A percentile compares a stretch with the other conserved stretches of the same genome.
Conservation (phyloP, 2,797 vertebrate genomes). For the Pantherophis alleghaniensis region DNA sequence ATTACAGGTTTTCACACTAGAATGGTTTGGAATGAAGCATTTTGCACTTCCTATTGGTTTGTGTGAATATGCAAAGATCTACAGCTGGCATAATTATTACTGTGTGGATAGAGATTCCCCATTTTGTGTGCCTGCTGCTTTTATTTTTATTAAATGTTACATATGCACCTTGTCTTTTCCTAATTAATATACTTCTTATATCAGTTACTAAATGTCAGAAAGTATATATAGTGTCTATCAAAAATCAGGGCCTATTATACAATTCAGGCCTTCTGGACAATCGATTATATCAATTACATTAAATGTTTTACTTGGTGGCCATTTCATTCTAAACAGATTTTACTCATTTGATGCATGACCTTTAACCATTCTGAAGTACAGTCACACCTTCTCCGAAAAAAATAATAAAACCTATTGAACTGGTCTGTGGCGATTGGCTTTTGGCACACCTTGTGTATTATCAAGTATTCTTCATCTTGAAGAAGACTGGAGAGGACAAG, state of each 20-base stretch:
- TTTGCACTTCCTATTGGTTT: neutral
- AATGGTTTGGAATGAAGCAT: neutral
- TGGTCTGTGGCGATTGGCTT: neutral
- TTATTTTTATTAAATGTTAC: constrained; percentile 7
- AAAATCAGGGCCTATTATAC: neutral
- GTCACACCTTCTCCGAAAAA: neutral
- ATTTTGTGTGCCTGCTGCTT: neutral
- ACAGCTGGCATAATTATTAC: neutral
- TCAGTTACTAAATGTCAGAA: neutral
- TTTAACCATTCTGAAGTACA: neutral
- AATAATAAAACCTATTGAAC: neutral
- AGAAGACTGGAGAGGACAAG: neutral
- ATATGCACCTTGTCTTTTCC: neutral
- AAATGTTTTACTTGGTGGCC: neutral
- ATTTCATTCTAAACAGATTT: neutral
- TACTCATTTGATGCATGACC: neutral
- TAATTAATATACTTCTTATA: neutral
- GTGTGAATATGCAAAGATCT: neutral
- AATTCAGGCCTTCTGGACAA: neutral
- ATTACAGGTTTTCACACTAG: neutral
- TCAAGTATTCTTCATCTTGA: neutral
- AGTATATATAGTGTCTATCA: neutral
- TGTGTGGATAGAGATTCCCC: neutral
- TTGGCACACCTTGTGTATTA: neutral
- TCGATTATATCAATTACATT: neutral